Evolutionary conservation across 2,888 invertebrate genomes (phyloP).

Genomic region (Plebejus argus): DNA sequence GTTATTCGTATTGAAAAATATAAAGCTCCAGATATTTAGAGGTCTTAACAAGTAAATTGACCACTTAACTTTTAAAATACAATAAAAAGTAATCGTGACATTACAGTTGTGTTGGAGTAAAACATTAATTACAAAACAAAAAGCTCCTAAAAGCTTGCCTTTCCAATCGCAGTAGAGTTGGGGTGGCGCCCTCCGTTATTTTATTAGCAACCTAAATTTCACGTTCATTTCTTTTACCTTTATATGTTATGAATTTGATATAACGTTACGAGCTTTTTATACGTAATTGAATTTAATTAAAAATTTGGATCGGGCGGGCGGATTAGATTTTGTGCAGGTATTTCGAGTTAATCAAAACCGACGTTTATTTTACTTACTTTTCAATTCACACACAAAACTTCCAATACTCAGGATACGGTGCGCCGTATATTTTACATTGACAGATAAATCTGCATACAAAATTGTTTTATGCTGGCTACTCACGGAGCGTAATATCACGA

Average conservation of each 20-base stretch:
- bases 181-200: constrained; percentile 74
- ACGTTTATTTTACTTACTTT: not conserved
- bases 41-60: not conserved
- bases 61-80: constrained; percentile 2
- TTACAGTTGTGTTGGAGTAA: constrained; percentile 38
- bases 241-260: constrained; percentile 35
- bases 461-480: no score
- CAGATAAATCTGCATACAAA: no score
- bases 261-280: constrained; percentile 27
- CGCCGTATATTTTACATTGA: not conserved
- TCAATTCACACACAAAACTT: not conserved
- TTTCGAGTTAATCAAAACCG: not conserved
- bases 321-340: not conserved
- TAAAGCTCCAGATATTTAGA: not conserved
- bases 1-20: not conserved
- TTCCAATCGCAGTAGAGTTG: constrained; percentile 70
- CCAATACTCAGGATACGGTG: not conserved
- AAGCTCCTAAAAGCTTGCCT: constrained; percentile 79
- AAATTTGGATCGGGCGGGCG: not conserved
- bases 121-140: constrained; percentile 76
- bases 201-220: constrained; percentile 67
- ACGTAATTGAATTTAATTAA: constrained; percentile 25
- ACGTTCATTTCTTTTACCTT: constrained; percentile 54
- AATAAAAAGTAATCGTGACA: constrained; percentile 28
- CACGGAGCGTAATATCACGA: no score